Conservation (phyloP, 1,140 invertebrate genomes). For the Cryptotermes secundus region DNA sequence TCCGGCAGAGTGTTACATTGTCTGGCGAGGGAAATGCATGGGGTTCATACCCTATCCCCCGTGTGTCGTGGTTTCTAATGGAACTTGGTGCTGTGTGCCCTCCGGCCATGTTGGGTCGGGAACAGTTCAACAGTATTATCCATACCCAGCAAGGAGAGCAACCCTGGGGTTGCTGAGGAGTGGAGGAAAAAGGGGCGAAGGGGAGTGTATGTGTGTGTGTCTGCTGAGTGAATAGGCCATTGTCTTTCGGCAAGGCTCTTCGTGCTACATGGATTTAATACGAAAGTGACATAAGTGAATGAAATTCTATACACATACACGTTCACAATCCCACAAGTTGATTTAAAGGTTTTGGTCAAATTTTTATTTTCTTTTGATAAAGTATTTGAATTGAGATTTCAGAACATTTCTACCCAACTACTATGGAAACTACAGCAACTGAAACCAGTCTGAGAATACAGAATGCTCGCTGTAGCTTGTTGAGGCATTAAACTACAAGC, state of each 20-base stretch:
- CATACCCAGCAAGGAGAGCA: background rate
- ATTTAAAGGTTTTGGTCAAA: too few relatives aligned
- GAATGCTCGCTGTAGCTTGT: too few relatives aligned
- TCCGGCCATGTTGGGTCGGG: background rate
- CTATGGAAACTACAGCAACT: too few relatives aligned
- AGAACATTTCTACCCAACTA: too few relatives aligned
- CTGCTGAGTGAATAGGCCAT: conserved; percentile 2
- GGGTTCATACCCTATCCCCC: background rate
- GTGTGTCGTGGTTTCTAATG: conserved; percentile 18
- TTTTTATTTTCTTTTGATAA: too few relatives aligned
- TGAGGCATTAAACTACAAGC: too few relatives aligned
- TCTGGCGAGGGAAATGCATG: background rate
- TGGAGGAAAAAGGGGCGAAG: background rate
- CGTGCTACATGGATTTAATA: background rate
- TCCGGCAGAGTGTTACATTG: background rate
- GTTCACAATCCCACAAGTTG: too few relatives aligned
- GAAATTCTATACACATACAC: too few relatives aligned
- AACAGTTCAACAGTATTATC: conserved; percentile 14
- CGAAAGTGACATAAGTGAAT: background rate
- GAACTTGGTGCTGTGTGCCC: conserved; percentile 1
- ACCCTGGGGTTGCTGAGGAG: background rate
- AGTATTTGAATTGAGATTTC: too few relatives aligned
- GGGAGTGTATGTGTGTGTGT: background rate
- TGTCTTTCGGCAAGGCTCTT: background rate
- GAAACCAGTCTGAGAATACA: too few relatives aligned